phyloP scores from a whole-genome alignment of 1,140 invertebrate species.

The Hylaeus volcanicus region DNA sequence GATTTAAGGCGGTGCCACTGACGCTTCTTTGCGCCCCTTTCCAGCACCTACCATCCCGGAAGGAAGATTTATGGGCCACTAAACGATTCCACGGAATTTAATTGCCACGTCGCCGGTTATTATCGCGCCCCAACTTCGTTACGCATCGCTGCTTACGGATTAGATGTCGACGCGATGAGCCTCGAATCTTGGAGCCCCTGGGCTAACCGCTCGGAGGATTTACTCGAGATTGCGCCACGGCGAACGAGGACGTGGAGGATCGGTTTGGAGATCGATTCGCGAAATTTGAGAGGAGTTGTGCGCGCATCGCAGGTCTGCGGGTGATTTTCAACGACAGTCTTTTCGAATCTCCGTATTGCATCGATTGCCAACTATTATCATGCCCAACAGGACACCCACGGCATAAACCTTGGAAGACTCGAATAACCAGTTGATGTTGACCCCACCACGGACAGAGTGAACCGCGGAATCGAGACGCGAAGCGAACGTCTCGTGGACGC shows the following conservation, averaged over 20 bases:
- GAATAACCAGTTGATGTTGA: neutral
- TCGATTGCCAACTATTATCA: too few species aligned
- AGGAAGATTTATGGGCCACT: constrained; percentile 64
- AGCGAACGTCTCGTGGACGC: neutral
- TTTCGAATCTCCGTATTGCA: too few species aligned
- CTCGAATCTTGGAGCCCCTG: constrained; percentile 7
- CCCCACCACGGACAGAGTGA: neutral
- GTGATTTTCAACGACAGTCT: neutral
- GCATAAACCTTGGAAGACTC: too few species aligned
- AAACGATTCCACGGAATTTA: constrained; percentile 67
- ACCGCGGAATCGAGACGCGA: neutral
- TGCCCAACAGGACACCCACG: too few species aligned
- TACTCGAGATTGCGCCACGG: constrained; percentile 12
- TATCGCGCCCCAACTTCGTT: constrained; percentile 52
- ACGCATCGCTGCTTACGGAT: constrained; percentile 44
- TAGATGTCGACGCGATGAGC: constrained; percentile 45
- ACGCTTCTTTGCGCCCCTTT: neutral
- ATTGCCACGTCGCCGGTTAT: constrained; percentile 59
- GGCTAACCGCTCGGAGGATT: neutral
- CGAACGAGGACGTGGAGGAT: neutral
- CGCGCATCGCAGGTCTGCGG: neutral
- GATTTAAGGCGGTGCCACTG: constrained; percentile 59
- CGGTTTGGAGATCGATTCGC: constrained; percentile 30
- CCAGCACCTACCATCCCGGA: constrained; percentile 38
- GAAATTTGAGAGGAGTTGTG: neutral